Conservation (phyloP, 2,797 vertebrate genomes). For the Notoglanidium macrostoma region DNA sequence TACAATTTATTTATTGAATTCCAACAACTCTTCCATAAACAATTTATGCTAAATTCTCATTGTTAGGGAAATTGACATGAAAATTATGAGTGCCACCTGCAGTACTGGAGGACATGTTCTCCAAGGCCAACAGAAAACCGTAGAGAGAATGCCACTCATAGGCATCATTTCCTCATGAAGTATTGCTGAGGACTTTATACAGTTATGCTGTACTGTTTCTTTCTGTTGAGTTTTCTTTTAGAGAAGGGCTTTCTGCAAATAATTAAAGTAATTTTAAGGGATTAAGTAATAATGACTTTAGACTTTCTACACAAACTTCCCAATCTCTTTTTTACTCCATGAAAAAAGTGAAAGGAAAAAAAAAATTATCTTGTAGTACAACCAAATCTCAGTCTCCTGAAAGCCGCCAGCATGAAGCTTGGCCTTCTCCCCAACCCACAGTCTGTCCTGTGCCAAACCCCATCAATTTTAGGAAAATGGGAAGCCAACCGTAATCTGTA, state of each 20-base stretch:
- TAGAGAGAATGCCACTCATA: neutral
- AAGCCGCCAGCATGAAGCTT: conserved; percentile 36
- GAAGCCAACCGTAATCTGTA: conserved; percentile 48
- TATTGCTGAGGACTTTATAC: neutral
- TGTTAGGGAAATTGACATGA: neutral
- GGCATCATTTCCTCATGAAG: neutral
- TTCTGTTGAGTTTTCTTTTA: neutral
- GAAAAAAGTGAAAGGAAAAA: neutral
- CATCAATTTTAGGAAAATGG: conserved; percentile 36
- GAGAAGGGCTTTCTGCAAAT: neutral
- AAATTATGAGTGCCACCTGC: neutral
- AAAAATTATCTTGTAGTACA: conserved; percentile 22
- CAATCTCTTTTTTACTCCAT: neutral
- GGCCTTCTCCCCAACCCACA: conserved; percentile 43
- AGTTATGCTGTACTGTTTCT: neutral
- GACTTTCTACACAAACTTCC: neutral
- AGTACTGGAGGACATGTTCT: neutral
- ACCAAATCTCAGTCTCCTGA: conserved; percentile 28
- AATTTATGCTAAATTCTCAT: neutral
- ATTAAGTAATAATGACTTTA: neutral
- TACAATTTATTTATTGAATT: neutral
- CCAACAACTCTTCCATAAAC: neutral
- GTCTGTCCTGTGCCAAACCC: conserved; percentile 33
- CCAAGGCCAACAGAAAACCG: neutral
- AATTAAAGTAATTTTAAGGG: neutral